A percentile compares a stretch with the other conserved stretches of the same genome.
These are phyloP conservation scores for Gambelia wislizenii DNA, from an alignment of 2,797 vertebrate species.

Conservation along the genomic window DNA sequence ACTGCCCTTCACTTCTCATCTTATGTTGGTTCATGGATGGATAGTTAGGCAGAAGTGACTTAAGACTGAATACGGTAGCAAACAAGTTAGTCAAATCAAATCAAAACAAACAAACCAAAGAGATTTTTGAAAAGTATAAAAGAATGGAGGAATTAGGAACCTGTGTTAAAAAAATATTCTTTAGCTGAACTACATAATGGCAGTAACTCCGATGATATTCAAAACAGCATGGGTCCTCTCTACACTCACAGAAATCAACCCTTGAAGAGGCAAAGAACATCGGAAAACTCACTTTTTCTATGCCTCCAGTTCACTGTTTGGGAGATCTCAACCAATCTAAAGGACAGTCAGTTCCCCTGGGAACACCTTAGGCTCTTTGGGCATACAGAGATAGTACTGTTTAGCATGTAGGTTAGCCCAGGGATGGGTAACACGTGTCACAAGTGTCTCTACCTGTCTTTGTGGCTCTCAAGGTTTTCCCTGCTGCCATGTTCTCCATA, in stretches of 20 bases:
- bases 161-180: not conserved
- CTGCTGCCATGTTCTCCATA: too few species aligned
- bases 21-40: not conserved
- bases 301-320: not conserved
- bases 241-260: not conserved
- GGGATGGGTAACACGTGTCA: too few species aligned
- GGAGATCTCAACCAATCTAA: not conserved
- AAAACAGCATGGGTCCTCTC: not conserved
- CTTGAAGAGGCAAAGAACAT: not conserved
- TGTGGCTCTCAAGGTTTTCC: too few species aligned
- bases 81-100: not conserved
- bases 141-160: not conserved
- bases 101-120: not conserved
- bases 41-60: not conserved
- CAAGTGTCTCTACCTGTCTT: too few species aligned
- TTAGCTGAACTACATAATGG: not conserved
- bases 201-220: not conserved
- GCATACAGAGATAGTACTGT: not conserved
- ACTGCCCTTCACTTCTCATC: not conserved
- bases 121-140: not conserved
- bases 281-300: not conserved
- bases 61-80: not conserved
- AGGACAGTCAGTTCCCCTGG: not conserved
- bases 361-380: not conserved
- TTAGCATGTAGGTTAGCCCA: not conserved